Percentiles rank a stretch among this genome's conserved stretches.
These are phyloP conservation scores for Bombus superbus DNA, from an alignment of 1,140 invertebrate genomes.

Conservation along the genomic window DNA sequence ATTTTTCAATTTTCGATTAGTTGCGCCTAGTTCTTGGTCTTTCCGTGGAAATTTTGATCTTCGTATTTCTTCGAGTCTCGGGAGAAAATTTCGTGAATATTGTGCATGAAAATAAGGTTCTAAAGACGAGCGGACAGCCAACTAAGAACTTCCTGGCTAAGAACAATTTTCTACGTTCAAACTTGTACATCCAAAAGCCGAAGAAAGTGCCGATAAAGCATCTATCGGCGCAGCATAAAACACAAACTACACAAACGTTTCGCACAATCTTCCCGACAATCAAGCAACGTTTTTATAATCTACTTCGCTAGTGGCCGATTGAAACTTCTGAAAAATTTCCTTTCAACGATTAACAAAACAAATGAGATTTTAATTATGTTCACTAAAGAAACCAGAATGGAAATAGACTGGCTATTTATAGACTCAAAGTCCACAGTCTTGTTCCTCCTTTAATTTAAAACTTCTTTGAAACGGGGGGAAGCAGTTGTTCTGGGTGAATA, in stretches of 20 bases:
- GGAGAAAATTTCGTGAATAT: too few species aligned
- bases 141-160: too few species aligned
- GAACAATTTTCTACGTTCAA: too few species aligned
- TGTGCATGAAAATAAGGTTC: too few species aligned
- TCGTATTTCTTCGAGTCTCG: too few species aligned
- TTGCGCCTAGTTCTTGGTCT: too few species aligned
- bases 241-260: background rate
- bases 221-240: background rate
- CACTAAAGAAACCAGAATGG: background rate
- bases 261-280: background rate
- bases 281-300: background rate
- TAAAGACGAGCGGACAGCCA: too few species aligned
- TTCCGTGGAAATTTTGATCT: too few species aligned
- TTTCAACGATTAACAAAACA: background rate
- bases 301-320: background rate
- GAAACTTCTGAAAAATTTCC: background rate
- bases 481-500: background rate
- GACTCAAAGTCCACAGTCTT: background rate
- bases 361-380: background rate
- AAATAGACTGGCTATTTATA: background rate
- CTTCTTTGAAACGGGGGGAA: background rate
- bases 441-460: constrained; percentile 8
- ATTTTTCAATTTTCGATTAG: too few species aligned
- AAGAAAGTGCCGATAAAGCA: background rate
- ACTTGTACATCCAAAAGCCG: background rate